These are phyloP conservation scores for Philhelius pedissequus DNA, from an alignment of 2,888 invertebrate species.

Conservation along the genomic window DNA sequence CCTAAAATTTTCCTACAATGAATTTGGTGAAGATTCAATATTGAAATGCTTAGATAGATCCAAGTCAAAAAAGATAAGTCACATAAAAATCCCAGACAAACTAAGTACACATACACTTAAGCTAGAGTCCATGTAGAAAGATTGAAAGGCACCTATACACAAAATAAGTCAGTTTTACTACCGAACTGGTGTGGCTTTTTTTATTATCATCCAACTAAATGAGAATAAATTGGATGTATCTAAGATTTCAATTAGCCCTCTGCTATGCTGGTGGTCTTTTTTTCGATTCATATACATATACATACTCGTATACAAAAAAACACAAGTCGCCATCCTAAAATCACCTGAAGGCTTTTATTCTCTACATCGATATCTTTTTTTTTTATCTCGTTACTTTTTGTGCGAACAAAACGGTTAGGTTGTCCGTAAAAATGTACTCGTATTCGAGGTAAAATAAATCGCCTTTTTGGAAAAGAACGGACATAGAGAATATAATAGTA, in stretches of 20 bases:
- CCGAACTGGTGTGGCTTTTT: neutral
- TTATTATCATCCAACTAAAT: constrained; percentile 2
- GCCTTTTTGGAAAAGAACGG: neutral
- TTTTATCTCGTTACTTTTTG: neutral
- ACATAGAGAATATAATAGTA: neutral
- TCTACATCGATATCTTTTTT: neutral
- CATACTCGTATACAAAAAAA: neutral
- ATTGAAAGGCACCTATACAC: neutral
- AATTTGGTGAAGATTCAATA: neutral
- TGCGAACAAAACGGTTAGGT: neutral
- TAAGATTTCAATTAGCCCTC: constrained; percentile 54
- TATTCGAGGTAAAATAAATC: constrained; percentile 56
- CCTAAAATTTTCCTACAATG: neutral
- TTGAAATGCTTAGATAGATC: neutral
- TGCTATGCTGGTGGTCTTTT: neutral
- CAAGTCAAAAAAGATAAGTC: neutral
- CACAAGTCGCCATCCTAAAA: neutral
- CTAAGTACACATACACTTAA: neutral
- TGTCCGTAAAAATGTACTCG: constrained; percentile 9
- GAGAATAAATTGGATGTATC: constrained; percentile 48
- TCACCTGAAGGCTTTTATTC: neutral
- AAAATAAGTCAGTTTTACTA: neutral
- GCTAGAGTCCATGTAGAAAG: neutral
- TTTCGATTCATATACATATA: neutral
- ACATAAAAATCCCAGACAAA: neutral